Evolutionary conservation across 2,888 invertebrate species (phyloP).

Genomic region (Marronus borbonicus): DNA sequence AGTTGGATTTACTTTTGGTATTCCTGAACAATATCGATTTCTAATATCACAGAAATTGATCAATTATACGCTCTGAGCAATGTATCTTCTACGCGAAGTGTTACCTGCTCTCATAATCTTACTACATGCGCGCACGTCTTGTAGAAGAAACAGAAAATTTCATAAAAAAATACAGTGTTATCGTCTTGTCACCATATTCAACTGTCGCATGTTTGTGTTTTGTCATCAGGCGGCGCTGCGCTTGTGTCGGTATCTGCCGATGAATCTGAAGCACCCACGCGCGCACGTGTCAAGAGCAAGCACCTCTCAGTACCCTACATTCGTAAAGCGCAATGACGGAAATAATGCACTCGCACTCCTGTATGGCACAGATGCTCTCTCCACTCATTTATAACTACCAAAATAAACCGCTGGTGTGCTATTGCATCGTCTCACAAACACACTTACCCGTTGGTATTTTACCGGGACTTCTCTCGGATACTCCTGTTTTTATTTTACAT

Average conservation of each 20-base stretch:
- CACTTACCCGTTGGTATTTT: slow-evolving; percentile 37
- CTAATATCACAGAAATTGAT: too few relatives aligned
- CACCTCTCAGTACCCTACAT: slow-evolving; percentile 60
- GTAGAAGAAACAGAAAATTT: background rate
- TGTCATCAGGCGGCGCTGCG: slow-evolving; percentile 34
- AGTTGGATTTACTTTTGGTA: too few relatives aligned
- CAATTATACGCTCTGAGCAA: too few relatives aligned
- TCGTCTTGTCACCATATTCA: slow-evolving; percentile 16
- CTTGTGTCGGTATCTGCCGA: slow-evolving; percentile 37
- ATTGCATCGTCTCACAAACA: slow-evolving; percentile 45
- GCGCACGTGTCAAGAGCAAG: slow-evolving; percentile 60
- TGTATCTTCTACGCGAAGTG: too few relatives aligned
- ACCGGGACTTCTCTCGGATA: slow-evolving; percentile 24
- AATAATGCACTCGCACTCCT: slow-evolving; percentile 55
- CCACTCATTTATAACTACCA: slow-evolving; percentile 48
- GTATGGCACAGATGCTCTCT: slow-evolving; percentile 49
- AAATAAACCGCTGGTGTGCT: slow-evolving; percentile 46
- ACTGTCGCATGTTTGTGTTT: slow-evolving; percentile 26
- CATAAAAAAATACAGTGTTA: slow-evolving; percentile 5
- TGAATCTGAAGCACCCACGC: slow-evolving; percentile 58
- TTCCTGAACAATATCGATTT: too few relatives aligned
- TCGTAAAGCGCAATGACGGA: slow-evolving; percentile 62
- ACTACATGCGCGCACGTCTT: background rate
- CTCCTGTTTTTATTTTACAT: slow-evolving; percentile 34
- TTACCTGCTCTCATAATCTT: too few relatives aligned